Evolutionary conservation across 2,888 invertebrate species (phyloP).

Genomic region (Ophioninae sp.): DNA sequence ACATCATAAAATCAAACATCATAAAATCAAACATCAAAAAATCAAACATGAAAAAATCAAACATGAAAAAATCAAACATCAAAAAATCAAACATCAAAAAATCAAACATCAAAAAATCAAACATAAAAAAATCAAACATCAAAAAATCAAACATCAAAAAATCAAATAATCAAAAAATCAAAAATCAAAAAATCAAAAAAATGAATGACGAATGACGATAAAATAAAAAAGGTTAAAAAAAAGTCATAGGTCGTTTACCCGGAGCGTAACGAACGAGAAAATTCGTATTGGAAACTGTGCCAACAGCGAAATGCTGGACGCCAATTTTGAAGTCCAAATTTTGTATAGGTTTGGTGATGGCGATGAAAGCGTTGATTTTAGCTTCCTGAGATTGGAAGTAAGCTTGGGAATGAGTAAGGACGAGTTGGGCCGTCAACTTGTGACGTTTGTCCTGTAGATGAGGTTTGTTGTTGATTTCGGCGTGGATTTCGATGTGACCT

Average conservation of each 20-base stretch:
- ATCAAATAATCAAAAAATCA: too few relatives aligned
- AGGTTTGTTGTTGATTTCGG: constrained; percentile 87
- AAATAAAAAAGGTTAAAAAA: too few relatives aligned
- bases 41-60: too few relatives aligned
- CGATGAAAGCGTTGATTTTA: constrained; percentile 85
- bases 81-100: too few relatives aligned
- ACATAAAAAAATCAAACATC: too few relatives aligned
- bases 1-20: too few relatives aligned
- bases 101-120: too few relatives aligned
- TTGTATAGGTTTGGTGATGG: constrained; percentile 85
- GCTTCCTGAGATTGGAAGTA: constrained; percentile 83
- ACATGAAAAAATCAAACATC: too few relatives aligned
- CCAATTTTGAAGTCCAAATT: constrained; percentile 86
- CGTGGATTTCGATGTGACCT: constrained; percentile 87
- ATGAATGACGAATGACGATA: too few relatives aligned
- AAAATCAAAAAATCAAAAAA: too few relatives aligned
- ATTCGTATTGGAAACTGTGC: constrained; percentile 83
- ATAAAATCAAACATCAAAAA: too few relatives aligned
- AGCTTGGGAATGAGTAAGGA: constrained; percentile 85
- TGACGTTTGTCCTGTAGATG: constrained; percentile 83
- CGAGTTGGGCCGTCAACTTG: constrained; percentile 84
- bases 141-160: too few relatives aligned
- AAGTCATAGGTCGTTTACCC: constrained; percentile 75
- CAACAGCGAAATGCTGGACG: constrained; percentile 82
- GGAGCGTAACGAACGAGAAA: constrained; percentile 83